Conservation (phyloP, 2,113 vertebrate genomes). For the Misgurnus mizolepis region DNA sequence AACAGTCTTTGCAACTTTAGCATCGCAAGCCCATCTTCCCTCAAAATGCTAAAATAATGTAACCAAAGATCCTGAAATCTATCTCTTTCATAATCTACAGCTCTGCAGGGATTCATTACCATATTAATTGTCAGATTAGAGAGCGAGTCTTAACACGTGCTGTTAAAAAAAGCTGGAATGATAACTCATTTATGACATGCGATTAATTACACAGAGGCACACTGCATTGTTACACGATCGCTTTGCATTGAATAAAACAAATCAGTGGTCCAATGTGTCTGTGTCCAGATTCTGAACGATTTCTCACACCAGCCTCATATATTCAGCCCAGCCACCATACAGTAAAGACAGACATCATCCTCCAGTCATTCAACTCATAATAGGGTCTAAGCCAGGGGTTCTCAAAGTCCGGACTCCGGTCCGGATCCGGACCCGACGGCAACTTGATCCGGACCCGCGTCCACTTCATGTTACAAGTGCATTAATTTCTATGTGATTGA, state of each 20-base stretch:
- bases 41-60: conserved; percentile 26
- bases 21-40: background rate
- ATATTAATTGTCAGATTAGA: conserved; percentile 78
- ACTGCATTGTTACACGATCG: conserved; percentile 25
- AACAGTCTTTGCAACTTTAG: no score
- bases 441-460: no score
- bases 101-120: conserved; percentile 77
- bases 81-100: conserved; percentile 49
- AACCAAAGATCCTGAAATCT: conserved; percentile 26
- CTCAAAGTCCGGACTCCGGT: no score
- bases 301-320: conserved; percentile 37
- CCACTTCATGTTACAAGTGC: no score
- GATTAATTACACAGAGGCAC: conserved; percentile 54
- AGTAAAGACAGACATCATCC: conserved; percentile 26
- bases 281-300: conserved; percentile 32
- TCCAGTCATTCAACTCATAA: conserved; percentile 32
- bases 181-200: conserved; percentile 56
- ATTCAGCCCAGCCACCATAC: conserved; percentile 32
- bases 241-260: conserved; percentile 38
- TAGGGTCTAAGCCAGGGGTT: conserved; percentile 20
- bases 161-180: conserved; percentile 50
- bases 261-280: conserved; percentile 36
- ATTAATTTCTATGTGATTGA: no score
- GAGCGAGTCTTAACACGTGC: conserved; percentile 50
- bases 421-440: no score